Base-by-base conservation (phyloP, 2,888 invertebrate genomes). In the Lasioglossum oenotherae region DNA sequence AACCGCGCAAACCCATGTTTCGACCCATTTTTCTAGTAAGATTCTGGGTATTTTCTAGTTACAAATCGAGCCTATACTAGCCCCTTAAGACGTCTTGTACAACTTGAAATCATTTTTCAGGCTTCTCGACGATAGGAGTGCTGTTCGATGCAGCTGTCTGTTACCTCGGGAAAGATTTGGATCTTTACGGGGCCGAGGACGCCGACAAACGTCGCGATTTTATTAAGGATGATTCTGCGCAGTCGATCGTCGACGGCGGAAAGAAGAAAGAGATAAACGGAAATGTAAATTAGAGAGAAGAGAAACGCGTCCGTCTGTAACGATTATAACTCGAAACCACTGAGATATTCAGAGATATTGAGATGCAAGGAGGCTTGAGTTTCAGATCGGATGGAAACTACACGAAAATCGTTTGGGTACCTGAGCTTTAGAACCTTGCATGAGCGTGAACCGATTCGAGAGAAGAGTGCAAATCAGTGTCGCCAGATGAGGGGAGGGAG, bases 101-200 rank as follows among this genome's bases (percentile, higher is more conserved):
- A 64, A 64, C 2, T 27, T 35, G 19, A n/a, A 71, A 41, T n/a
- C 1, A 38, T 38, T n/a, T 72, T 85, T 67, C 92, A 97, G 97
- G 94, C 44, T 95, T 97, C 67, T 96, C 96, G 23, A 89, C 95
- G 0, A 91, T 97, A 57, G 97, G 96, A 38, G 96, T 96, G 3
- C 31, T 96, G n/a, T 96, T 97, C 87, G 97, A 97, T 90, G 93
- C 94, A 4, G 93, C 96, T 2, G 97, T 97, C 4, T 97, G 97
- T 95, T 96, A 96, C 90, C 95, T 96, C 77, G 96, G 96, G 0
- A 96, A 96, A 84, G 95, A 96, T 93, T 93, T 97, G 83, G 96
- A 97, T 92, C 95, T 97, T 8, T 97, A 97, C 89, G 96, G 96
- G 16, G 92, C 93, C n/a, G 79, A 85, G 4, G 94, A 95, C 27